Evolutionary conservation across 2,797 vertebrate species (phyloP).

Genomic region (Lutjanus campechanus): DNA sequence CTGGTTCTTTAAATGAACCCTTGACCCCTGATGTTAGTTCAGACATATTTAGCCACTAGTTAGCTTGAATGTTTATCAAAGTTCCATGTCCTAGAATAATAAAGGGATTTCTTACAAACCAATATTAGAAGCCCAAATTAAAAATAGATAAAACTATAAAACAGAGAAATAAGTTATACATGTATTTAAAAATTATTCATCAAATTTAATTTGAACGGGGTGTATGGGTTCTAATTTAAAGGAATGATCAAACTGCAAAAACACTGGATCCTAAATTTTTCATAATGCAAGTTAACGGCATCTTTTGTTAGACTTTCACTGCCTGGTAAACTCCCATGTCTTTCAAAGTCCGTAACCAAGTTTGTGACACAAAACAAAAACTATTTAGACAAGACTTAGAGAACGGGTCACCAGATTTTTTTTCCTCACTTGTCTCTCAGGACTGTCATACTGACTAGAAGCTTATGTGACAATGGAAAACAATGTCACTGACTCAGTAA

Average conservation of each 20-base stretch:
- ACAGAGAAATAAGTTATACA: too few relatives aligned
- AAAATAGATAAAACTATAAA: neutral
- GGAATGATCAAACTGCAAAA: too few relatives aligned
- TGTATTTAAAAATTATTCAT: neutral
- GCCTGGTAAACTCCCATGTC: too few relatives aligned
- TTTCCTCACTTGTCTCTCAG: too few relatives aligned
- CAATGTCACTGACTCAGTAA: neutral
- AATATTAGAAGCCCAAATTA: neutral
- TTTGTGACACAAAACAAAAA: too few relatives aligned
- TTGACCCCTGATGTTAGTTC: neutral
- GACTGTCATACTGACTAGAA: neutral
- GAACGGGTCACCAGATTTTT: too few relatives aligned
- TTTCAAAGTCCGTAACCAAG: too few relatives aligned
- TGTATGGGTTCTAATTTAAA: too few relatives aligned
- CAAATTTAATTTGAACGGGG: neutral
- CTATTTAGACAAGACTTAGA: too few relatives aligned
- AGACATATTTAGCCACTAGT: neutral
- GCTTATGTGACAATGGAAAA: neutral
- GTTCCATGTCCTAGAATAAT: neutral
- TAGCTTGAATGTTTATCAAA: neutral
- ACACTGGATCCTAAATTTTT: neutral
- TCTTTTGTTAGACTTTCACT: too few relatives aligned
- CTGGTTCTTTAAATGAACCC: too few relatives aligned
- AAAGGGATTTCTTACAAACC: neutral
- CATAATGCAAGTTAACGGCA: too few relatives aligned